phyloP scores from a whole-genome alignment of 2,113 vertebrate genomes.

The Caretta caretta region DNA sequence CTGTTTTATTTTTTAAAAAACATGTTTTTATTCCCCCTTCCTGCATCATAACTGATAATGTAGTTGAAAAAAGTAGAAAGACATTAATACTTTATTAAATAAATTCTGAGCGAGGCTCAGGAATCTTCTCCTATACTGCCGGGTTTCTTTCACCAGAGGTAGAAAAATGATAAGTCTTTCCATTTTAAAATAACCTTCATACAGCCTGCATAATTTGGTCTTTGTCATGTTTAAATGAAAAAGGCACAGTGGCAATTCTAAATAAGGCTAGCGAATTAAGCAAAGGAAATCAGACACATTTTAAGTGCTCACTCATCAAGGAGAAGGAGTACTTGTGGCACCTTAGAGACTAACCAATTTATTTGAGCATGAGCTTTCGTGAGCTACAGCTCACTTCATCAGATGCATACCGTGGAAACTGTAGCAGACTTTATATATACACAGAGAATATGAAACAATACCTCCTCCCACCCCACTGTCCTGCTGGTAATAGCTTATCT shows the following conservation, averaged over 20 bases:
- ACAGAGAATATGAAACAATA: too few species aligned
- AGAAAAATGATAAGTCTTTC: background rate
- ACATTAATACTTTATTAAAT: conserved; percentile 3
- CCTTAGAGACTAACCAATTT: too few species aligned
- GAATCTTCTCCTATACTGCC: background rate
- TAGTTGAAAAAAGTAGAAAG: background rate
- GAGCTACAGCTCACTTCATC: too few species aligned
- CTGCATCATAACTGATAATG: background rate
- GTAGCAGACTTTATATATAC: too few species aligned
- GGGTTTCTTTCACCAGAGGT: background rate
- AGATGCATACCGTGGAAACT: too few species aligned
- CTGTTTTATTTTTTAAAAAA: background rate
- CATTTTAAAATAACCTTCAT: background rate
- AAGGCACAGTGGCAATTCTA: background rate
- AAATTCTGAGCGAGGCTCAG: background rate
- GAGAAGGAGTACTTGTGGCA: too few species aligned
- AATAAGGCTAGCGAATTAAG: background rate
- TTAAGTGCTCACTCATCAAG: background rate
- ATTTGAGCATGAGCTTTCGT: too few species aligned
- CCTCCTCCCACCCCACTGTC: too few species aligned
- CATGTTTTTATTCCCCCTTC: background rate
- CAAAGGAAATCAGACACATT: background rate
- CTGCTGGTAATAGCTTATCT: too few species aligned
- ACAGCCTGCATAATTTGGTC: background rate
- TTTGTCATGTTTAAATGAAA: background rate